Evolutionary conservation across 2,888 invertebrate species (phyloP).

Genomic region (Eupithecia inturbata): DNA sequence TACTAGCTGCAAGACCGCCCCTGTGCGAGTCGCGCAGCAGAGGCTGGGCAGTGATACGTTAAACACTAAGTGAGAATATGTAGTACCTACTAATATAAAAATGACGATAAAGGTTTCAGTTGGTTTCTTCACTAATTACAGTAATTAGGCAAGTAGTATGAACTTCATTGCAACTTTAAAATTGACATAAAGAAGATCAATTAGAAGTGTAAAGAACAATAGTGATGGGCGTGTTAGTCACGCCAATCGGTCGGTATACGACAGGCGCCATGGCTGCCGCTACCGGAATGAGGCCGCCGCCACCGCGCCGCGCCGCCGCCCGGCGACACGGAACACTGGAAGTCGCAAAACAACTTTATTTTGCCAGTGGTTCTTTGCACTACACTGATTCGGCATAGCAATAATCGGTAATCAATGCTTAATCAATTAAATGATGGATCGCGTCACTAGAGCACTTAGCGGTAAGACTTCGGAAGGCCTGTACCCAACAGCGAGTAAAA

Average conservation of each 20-base stretch:
- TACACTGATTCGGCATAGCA: constrained; percentile 42
- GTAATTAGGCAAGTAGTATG: background rate
- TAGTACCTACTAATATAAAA: background rate
- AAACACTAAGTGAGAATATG: too few relatives aligned
- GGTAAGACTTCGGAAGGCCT: background rate
- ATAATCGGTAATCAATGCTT: background rate
- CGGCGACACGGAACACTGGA: constrained; percentile 56
- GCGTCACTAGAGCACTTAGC: background rate
- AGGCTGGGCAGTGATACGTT: too few relatives aligned
- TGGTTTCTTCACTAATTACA: background rate
- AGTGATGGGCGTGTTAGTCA: constrained; percentile 68
- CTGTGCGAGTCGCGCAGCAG: too few relatives aligned
- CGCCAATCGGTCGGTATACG: constrained; percentile 58
- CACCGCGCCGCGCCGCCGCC: constrained; percentile 50
- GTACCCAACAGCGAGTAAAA: background rate
- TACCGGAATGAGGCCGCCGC: constrained; percentile 60
- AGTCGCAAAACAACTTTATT: constrained; percentile 31
- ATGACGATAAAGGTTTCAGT: background rate
- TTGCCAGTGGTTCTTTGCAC: constrained; percentile 62
- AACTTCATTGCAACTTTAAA: background rate
- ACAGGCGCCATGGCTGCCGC: constrained; percentile 63
- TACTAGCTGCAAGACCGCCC: too few relatives aligned
- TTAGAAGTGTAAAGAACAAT: constrained; percentile 67
- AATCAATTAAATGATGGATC: background rate
- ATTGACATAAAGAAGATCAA: constrained; percentile 46